Evolutionary conservation across 92 coral and sea anemone genomes (phyloP).

Genomic region (Montipora capitata): DNA sequence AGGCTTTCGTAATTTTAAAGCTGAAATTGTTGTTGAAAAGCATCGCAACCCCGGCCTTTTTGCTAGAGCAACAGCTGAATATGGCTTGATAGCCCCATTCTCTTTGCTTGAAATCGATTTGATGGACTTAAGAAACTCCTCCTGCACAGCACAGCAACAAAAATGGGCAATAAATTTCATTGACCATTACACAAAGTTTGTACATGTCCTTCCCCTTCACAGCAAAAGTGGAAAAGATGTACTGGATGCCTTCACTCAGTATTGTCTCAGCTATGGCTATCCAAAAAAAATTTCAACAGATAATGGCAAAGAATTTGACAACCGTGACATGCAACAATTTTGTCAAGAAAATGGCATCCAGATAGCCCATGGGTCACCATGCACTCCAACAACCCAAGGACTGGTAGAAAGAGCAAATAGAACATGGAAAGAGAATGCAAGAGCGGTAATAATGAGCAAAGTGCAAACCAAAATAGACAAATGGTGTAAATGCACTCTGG

Average conservation of each 20-base stretch:
- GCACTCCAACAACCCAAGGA: slow-evolving; percentile 73
- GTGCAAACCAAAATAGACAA: slow-evolving; percentile 29
- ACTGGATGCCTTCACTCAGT: slow-evolving; percentile 5
- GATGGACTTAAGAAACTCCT: too few species aligned
- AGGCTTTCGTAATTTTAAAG: too few species aligned
- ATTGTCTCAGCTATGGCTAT: slow-evolving; percentile 43
- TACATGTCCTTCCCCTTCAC: slow-evolving; percentile 36
- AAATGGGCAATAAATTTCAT: slow-evolving; percentile 22
- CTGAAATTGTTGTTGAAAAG: too few species aligned
- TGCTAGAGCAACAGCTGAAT: too few species aligned
- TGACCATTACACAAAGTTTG: slow-evolving; percentile 22
- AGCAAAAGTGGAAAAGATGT: slow-evolving; percentile 47
- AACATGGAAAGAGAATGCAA: slow-evolving; percentile 45
- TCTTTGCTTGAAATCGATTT: too few species aligned
- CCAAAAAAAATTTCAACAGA: slow-evolving; percentile 59
- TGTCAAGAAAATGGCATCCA: slow-evolving; percentile 48
- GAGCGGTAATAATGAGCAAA: slow-evolving; percentile 32
- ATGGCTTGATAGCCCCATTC: too few species aligned
- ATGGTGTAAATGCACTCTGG: slow-evolving; percentile 47
- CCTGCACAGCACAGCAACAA: too few species aligned
- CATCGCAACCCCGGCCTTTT: too few species aligned
- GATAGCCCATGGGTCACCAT: slow-evolving; percentile 60
- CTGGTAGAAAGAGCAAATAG: slow-evolving; percentile 52
- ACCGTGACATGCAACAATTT: slow-evolving; percentile 39
- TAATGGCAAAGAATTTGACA: slow-evolving; percentile 65